These are phyloP conservation scores for Puntigrus tetrazona DNA, from an alignment of 2,113 vertebrate species.

Conservation along the genomic window DNA sequence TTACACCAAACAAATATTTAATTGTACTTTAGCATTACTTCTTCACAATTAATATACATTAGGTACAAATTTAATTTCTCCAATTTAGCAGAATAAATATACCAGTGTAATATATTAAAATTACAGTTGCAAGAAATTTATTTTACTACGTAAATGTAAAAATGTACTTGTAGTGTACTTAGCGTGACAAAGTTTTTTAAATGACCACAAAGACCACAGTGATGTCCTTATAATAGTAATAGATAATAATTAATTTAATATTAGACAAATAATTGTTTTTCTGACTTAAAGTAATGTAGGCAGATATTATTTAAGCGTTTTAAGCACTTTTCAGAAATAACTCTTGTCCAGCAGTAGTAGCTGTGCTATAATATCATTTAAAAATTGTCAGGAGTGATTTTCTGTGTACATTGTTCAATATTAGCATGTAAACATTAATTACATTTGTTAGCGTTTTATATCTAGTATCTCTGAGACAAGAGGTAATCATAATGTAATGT, in stretches of 20 bases:
- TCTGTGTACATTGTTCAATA: neutral
- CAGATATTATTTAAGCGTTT: neutral
- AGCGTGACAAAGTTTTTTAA: no score
- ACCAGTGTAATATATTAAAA: no score
- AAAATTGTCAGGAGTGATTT: neutral
- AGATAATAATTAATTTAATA: no score
- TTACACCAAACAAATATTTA: no score
- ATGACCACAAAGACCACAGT: neutral
- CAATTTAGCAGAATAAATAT: no score
- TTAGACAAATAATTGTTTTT: no score
- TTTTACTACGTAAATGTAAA: no score
- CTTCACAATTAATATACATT: no score
- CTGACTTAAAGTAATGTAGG: neutral
- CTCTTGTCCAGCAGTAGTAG: neutral
- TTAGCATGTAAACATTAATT: neutral
- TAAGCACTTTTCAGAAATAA: neutral
- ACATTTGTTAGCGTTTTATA: neutral
- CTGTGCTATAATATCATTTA: neutral
- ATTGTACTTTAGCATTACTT: no score
- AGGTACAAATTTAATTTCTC: no score
- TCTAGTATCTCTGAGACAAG: neutral
- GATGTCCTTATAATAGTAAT: neutral
- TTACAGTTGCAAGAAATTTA: no score
- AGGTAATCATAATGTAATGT: neutral
- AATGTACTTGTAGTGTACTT: no score